Percentiles rank a stretch among this genome's conserved stretches.
These are phyloP conservation scores for Glaucidium brasilianum DNA, from an alignment of 2,113 vertebrate genomes.

Conservation along the genomic window DNA sequence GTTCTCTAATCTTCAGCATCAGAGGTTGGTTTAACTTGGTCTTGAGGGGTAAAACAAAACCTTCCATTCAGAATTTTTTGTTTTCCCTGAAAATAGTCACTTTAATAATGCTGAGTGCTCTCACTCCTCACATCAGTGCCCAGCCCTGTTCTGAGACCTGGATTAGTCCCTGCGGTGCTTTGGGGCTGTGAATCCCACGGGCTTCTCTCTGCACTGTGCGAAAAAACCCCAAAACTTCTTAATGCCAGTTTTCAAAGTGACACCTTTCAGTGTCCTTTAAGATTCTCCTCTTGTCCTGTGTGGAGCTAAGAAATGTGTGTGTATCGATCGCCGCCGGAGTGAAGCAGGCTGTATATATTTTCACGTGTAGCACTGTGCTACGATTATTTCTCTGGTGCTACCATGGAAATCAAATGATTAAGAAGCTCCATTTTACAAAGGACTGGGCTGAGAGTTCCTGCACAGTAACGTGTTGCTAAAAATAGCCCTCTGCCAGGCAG, in stretches of 20 bases:
- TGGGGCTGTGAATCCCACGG: background rate
- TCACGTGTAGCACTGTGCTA: background rate
- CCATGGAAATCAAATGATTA: conserved; percentile 26
- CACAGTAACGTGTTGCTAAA: background rate
- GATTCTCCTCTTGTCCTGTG: background rate
- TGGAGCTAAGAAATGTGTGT: background rate
- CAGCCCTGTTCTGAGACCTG: background rate
- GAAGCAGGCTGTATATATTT: background rate
- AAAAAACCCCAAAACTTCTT: background rate
- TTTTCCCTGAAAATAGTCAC: background rate
- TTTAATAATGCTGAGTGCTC: background rate
- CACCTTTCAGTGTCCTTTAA: background rate
- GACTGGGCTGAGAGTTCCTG: background rate
- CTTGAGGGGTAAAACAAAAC: background rate
- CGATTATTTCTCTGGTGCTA: background rate
- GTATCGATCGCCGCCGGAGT: accelerated
- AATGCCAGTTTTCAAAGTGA: background rate
- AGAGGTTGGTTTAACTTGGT: background rate
- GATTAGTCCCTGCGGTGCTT: too few species aligned
- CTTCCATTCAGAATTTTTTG: background rate
- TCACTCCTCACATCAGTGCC: background rate
- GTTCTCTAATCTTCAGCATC: background rate
- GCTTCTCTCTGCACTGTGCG: background rate
- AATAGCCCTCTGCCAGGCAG: conserved; percentile 4
- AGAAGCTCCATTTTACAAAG: conserved; percentile 10